Evolutionary conservation across 2,888 invertebrate species (phyloP).

Genomic region (Entomobrya proxima): DNA sequence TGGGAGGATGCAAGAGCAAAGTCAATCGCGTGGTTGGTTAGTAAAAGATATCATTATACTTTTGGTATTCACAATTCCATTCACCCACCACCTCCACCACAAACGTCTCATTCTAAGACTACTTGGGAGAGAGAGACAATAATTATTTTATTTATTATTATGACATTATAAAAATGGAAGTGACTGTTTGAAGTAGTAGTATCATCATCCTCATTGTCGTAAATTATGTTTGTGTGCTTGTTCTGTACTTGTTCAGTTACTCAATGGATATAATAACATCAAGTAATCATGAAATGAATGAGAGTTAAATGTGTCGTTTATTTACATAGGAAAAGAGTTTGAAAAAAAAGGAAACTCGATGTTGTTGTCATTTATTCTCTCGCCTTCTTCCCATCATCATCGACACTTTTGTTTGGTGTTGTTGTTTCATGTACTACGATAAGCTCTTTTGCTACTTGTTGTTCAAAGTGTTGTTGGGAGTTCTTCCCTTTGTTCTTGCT

Average conservation of each 20-base stretch:
- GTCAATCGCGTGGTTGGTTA: slow-evolving; percentile 15
- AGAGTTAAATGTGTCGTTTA: not conserved
- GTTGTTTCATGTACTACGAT: not conserved
- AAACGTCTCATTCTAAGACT: not conserved
- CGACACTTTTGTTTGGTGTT: slow-evolving; percentile 5
- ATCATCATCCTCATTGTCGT: slow-evolving; percentile 37
- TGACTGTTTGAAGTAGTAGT: not conserved
- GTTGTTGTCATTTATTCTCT: slow-evolving; percentile 36
- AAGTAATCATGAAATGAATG: not conserved
- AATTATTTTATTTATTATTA: slow-evolving; percentile 35
- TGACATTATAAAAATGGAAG: slow-evolving; percentile 44
- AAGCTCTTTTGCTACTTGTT: not conserved
- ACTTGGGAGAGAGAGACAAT: slow-evolving; percentile 22
- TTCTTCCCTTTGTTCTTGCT: slow-evolving; percentile 35
- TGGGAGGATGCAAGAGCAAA: slow-evolving; percentile 21
- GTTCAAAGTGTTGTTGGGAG: not conserved
- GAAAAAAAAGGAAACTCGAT: slow-evolving; percentile 27
- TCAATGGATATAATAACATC: not conserved
- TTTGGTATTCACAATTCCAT: not conserved
- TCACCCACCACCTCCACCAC: slow-evolving; percentile 14
- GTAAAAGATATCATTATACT: slow-evolving; percentile 16
- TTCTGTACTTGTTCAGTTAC: not conserved
- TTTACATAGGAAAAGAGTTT: not conserved
- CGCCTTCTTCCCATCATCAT: slow-evolving; percentile 34
- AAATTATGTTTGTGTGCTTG: not conserved